These are phyloP conservation scores for Oceanodroma leucorhoa DNA, from an alignment of 2,797 vertebrate species.

Conservation along the genomic window DNA sequence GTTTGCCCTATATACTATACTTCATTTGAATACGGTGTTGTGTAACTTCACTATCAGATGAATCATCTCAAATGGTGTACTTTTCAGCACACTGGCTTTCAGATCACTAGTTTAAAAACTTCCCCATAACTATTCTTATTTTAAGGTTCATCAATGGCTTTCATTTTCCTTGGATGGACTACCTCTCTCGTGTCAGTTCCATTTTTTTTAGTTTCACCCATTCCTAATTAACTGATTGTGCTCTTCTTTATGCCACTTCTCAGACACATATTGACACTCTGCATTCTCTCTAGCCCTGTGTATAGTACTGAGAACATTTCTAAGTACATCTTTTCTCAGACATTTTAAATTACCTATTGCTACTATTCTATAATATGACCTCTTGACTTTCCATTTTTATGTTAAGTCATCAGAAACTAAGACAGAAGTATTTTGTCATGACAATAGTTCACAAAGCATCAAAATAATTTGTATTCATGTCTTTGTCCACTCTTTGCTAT, in stretches of 20 bases:
- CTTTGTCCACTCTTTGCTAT: neutral
- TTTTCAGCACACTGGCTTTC: neutral
- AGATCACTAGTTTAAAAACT: neutral
- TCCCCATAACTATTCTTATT: neutral
- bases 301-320: neutral
- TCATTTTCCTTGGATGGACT: neutral
- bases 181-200: fast-evolving
- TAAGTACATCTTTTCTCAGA: neutral
- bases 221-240: neutral
- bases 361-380: neutral
- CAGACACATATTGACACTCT: neutral
- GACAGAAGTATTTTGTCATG: neutral
- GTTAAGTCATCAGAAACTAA: neutral
- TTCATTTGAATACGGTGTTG: neutral
- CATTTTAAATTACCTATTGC: neutral
- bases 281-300: neutral
- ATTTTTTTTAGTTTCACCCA: fast-evolving
- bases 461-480: neutral
- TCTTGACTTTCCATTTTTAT: neutral
- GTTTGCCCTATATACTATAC: neutral
- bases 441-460: neutral
- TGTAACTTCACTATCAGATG: neutral
- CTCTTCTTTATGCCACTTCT: neutral
- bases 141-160: neutral
- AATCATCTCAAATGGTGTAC: neutral